Base-by-base conservation (phyloP, 2,888 invertebrate genomes). In the Melanchra persicariae region DNA sequence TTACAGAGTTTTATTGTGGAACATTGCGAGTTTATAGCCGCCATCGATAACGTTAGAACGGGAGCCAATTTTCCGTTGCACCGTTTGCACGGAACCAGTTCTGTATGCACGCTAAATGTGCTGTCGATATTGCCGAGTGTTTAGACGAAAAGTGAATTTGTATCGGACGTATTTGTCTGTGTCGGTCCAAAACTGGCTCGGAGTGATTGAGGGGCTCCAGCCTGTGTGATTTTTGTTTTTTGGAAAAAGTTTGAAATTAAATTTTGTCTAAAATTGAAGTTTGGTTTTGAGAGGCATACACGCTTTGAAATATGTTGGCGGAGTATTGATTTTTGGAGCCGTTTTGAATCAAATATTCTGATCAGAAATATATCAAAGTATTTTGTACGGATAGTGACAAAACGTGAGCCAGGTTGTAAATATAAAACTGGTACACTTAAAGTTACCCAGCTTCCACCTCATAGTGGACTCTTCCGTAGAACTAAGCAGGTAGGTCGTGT, bases 51-150 rank as follows among this genome's bases (percentile, higher is more conserved):
- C 84, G 72, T 68, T 66, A 66, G 62, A 82, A 73, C 59, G 61
- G 63, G 59, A 78, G 74, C 74, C 86, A 85, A 85, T 84, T 81
- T 86, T 81, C 85, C 74, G 83, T 86, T 76, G 85, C 79, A 77
- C 68, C 66, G 70, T 81, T 79, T 77, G 77, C 81, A 74, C 73
- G 65, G 71, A 64, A 67, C 62, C 66, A 59, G 63, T 61, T 66
- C 59, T 68, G 54, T 65, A 70, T 83, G 78, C 81, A 81, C 73
- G 61, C 65, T 81, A 63, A 83, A 83, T 81, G 74, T 63, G 81
- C 81, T 74, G 71, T 67, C 73, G 67, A 85, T 83, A 70, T 60
- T 45, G 60, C 45, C 45, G 54, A 85, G 71, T 85, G 77, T 85
- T 83, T 83, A 74, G 73, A 71, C 69, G 73, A 77, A 83, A 83